Evolutionary conservation across 2,888 invertebrate species (phyloP).

Genomic region (Tiliacea citrago): DNA sequence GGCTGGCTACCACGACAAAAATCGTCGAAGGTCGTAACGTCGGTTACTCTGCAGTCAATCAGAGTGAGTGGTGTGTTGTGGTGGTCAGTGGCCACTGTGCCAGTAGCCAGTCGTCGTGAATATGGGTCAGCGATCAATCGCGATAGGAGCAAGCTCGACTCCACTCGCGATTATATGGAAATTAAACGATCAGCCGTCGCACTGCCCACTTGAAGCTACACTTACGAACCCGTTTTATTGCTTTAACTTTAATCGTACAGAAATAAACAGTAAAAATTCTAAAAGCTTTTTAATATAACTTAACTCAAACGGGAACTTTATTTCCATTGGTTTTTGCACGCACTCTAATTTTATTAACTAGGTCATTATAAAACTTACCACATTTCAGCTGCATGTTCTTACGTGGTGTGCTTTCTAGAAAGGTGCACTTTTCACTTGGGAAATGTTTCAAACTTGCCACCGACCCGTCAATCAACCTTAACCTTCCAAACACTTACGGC

Average conservation of each 20-base stretch:
- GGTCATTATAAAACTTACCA: constrained; percentile 66
- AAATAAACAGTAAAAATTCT: constrained; percentile 27
- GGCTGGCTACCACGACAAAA: constrained; percentile 68
- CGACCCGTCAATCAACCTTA: constrained; percentile 69
- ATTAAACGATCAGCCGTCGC: constrained; percentile 78
- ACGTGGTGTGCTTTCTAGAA: constrained; percentile 55
- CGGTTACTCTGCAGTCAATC: constrained; percentile 53
- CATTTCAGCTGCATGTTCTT: constrained; percentile 65
- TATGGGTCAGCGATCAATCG: constrained; percentile 88
- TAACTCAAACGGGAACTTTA: constrained; percentile 24
- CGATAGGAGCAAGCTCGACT: constrained; percentile 82
- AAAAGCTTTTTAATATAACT: constrained; percentile 27
- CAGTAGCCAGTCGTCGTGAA: constrained; percentile 67
- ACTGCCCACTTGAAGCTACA: constrained; percentile 49
- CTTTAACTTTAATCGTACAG: constrained; percentile 9
- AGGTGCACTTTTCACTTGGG: constrained; percentile 68
- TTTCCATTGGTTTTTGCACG: constrained; percentile 26
- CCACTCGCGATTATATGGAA: constrained; percentile 84
- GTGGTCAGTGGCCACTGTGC: constrained; percentile 69
- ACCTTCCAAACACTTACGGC: constrained; percentile 63
- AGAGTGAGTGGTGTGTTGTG: constrained; percentile 49
- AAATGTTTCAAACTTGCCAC: constrained; percentile 67
- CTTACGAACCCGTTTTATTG: constrained; percentile 45
- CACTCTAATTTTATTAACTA: constrained; percentile 31
- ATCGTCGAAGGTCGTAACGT: constrained; percentile 73